Base-by-base conservation (phyloP, 1,140 invertebrate species). In the Zaprionus vittiger region DNA sequence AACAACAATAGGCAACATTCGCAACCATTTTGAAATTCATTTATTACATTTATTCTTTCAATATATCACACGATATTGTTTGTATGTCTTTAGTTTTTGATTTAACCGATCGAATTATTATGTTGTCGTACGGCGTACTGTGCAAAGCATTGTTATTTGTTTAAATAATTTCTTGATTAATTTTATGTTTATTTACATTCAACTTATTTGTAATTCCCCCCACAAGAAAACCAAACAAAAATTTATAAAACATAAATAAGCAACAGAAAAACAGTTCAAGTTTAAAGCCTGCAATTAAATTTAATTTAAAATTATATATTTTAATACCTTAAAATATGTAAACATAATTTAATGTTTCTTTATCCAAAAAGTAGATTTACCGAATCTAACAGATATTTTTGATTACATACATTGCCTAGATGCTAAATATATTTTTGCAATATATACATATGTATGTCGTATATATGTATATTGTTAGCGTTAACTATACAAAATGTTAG, bases 61-160 rank as follows among this genome's bases (percentile, higher is more conserved):
- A 59, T 37, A 24, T 62, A 44, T 62, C 63, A 62, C 41, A 26
- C 28, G 28, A 55, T 76, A 82, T 77, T 72, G 82, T 85, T 85
- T 81, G 59, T 60, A 31, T 65, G 47, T 61, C 26, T 72, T 73
- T 73, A 72, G 47, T 44, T 64, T 66, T 80, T 68, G 55, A 47
- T 77, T 65, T 66, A 64, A 73, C 78, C 73, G 65, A 78, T 66
- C 61, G 34, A 57, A 61, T 60, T 87, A 72, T 83, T 89, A 79
- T 74, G 85, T 90, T 89, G 85, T 90, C 84, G 81, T 64, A 49
- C 86, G 81, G 85, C 85, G 85, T 85, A 59, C 76, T 82, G 85
- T 89, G 85, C 85, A 82, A 80, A 77, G 64, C 69, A 81, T 79
- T 85, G 81, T 85, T 84, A 85, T 72, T 77, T 87, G 73, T 87